Base-by-base conservation (phyloP, 2,797 vertebrate genomes). In the Pygocentrus nattereri region DNA sequence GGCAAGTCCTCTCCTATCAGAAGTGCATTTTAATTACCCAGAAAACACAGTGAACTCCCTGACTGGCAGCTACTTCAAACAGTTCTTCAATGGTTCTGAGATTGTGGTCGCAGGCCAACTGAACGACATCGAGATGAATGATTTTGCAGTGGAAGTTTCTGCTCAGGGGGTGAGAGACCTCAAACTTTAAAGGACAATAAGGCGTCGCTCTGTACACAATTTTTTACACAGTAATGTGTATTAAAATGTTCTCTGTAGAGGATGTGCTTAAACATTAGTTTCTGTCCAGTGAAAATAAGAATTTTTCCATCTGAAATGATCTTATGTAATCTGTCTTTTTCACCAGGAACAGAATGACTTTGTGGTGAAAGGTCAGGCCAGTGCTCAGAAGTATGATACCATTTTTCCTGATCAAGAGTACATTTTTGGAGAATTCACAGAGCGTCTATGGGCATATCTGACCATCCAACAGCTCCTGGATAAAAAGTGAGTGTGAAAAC, bases 381-480 rank as follows among this genome's bases (percentile, higher is more conserved):
- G 69, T 0, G 64, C 91, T 41, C 34, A 84, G 23, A 86, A 96
- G 76, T 92, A 94, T 90, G 91, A 92, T 15, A 82, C 90, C 30
- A 81, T 91, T 13, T 97, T 96, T 86, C 91, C 88, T 69, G 89
- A 95, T 6, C 91, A 94, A 65, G 91, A 89, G 50, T 98, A 98
- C 85, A 95, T 98, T 86, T 98, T 97, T 90, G 95, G 95, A 76
- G 93, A 95, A 82, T 98, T 96, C 90, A 96, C 94, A 54, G 97
- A 98, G 91, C 96, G 96, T 68, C 89, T 98, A 30, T 99, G 97
- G 97, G 97, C 97, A 0, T 97, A 97, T 82, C 91, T 99, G 85
- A 98, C 93, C 76, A 96, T 98, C 81, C 95, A 97, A 49, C 96
- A 98, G 69, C 92, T 96, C 5, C 89, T 98, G 76, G 93, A 95